Conservation (phyloP, 2,113 vertebrate species). For the Callipepla squamata region DNA sequence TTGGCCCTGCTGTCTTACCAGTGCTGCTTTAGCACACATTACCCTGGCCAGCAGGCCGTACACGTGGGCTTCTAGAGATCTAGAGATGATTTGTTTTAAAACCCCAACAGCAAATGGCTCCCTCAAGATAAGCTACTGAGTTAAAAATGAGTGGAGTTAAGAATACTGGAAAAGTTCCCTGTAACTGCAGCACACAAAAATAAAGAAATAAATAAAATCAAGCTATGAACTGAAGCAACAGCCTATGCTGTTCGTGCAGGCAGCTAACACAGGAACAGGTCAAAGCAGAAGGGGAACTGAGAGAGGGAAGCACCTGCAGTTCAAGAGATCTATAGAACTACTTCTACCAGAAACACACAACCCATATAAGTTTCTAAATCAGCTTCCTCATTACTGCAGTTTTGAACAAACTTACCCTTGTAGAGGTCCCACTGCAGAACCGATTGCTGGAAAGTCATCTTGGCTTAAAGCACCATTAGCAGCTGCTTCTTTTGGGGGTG, state of each 20-base stretch:
- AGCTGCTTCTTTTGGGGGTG: slow-evolving; percentile 76
- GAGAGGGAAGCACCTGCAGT: neutral
- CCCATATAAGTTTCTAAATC: neutral
- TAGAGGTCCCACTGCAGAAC: slow-evolving; percentile 54
- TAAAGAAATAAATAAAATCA: neutral
- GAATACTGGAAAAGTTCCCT: neutral
- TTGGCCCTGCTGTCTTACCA: neutral
- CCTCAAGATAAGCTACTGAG: neutral
- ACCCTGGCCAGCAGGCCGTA: neutral
- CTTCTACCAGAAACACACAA: neutral
- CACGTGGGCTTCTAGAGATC: rapidly evolving
- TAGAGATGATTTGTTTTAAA: neutral
- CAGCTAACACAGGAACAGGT: neutral
- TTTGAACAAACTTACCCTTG: slow-evolving; percentile 70
- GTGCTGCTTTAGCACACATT: neutral
- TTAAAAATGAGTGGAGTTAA: neutral
- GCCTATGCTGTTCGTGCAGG: rapidly evolving
- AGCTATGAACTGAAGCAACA: neutral
- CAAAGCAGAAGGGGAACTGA: rapidly evolving
- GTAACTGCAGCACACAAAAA: neutral
- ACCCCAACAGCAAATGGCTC: neutral
- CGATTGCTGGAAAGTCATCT: slow-evolving; percentile 83
- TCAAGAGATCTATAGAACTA: neutral
- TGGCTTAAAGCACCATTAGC: slow-evolving; percentile 73
- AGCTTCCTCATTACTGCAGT: neutral